Base-by-base conservation (phyloP, 2,888 invertebrate genomes). In the Oconnorella tubifera region DNA sequence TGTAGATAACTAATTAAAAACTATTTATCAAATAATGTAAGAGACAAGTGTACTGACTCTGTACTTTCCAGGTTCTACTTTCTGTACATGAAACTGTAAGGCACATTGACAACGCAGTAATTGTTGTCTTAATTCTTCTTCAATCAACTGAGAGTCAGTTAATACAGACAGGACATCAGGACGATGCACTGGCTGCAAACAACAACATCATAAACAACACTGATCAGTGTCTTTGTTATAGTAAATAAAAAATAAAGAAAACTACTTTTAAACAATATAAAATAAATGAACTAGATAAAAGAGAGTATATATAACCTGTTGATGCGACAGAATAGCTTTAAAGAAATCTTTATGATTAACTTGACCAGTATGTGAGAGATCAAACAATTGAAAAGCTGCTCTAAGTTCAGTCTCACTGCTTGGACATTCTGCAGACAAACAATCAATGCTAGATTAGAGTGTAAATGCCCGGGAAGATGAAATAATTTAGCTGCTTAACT, bases 321-420 rank as follows among this genome's bases (percentile, higher is more conserved):
- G 74, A 50, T 78, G 80, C 33, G 78, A 77, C 70, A 77, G 76
- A 59, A 81, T 72, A 28, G 81, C 80, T 67, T 80, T 79, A 32
- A 80, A 77, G 72, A 81, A 80, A 60, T 81, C 77, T 59, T 74
- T 75, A 70, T 81, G 80, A 67, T 78, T 76, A 28, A 81, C 77
- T 56, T 72, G 71, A 14, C 78, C 79, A 60, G 74, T 72, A 59
- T 74, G 72, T 59, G 75, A 73, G 59, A 73, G 67, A 68, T 81
- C 78, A 73, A 81, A 81, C 62, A 80, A 77, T 71, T 80, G 79
- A 73, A 81, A 81, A 55, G 81, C 80, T 27, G 81, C 80, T 69
- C 78, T 76, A 51, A 81, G 70, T 64, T 81, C 80, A 40, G 79
- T 79, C 63, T 75, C 73, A 66, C 77, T 80, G 28, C 77, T 76